Conservation (phyloP, 2,888 invertebrate species). For the Brenthis hecate region DNA sequence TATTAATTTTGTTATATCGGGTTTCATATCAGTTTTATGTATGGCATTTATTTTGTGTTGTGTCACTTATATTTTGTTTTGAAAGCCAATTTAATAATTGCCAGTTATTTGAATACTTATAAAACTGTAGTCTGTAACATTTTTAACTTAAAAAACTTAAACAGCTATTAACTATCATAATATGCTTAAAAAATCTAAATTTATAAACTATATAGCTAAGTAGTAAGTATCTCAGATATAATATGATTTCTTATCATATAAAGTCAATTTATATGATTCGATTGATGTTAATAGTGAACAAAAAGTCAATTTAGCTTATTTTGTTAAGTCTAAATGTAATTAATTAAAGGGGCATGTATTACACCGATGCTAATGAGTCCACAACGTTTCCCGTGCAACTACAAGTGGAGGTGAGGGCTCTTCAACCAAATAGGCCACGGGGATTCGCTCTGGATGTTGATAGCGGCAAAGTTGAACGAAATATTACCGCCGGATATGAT, state of each 20-base stretch:
- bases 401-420: conserved; percentile 35
- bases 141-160: no score
- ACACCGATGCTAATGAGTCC: conserved; percentile 40
- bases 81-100: no score
- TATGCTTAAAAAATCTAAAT: no score
- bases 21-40: conserved; percentile 13
- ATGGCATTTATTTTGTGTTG: not conserved
- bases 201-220: not conserved
- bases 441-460: conserved; percentile 34
- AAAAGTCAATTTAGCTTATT: conserved; percentile 13
- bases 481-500: conserved; percentile 8
- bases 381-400: conserved; percentile 36
- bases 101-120: no score
- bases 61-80: not conserved
- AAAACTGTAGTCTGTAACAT: no score
- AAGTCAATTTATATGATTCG: not conserved
- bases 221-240: not conserved
- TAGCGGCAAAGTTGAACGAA: conserved; percentile 22
- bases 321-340: conserved; percentile 31
- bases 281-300: conserved; percentile 1
- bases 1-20: conserved; percentile 25
- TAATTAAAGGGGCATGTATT: conserved; percentile 35
- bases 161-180: no score
- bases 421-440: conserved; percentile 40
- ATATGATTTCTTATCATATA: not conserved